Percentiles rank a stretch among this genome's conserved stretches.
Conservation (phyloP, 2,888 invertebrate genomes). For the Apomyelois bistriatella region DNA sequence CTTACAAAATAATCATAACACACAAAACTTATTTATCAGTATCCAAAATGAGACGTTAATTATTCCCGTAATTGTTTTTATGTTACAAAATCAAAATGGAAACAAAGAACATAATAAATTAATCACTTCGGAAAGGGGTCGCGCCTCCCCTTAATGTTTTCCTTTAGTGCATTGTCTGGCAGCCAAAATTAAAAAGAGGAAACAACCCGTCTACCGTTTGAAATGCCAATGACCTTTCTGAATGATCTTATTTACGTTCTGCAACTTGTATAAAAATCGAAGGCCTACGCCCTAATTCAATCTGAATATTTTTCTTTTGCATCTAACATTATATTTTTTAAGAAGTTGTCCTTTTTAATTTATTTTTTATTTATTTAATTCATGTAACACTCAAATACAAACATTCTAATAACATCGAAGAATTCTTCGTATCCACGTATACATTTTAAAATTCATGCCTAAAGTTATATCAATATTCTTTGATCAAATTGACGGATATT, state of each 20-base stretch:
- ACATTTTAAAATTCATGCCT: too few species aligned
- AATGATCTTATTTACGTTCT: conserved; percentile 3
- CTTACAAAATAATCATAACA: too few species aligned
- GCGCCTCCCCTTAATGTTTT: conserved; percentile 71
- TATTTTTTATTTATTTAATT: too few species aligned
- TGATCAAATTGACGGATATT: too few species aligned
- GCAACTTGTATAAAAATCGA: not conserved
- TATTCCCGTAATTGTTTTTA: conserved; percentile 33
- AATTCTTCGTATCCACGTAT: too few species aligned
- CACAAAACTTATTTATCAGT: not conserved
- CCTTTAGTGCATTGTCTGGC: conserved; percentile 74
- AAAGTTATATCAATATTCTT: too few species aligned
- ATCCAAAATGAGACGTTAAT: not conserved
- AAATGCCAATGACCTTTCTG: conserved; percentile 58
- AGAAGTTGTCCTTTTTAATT: too few species aligned
- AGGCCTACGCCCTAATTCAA: not conserved
- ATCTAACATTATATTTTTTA: not conserved
- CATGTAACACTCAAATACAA: too few species aligned
- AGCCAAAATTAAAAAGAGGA: conserved; percentile 75
- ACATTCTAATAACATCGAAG: too few species aligned
- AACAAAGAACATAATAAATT: conserved; percentile 78
- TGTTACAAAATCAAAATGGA: conserved; percentile 65
- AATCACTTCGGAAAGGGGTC: conserved; percentile 72
- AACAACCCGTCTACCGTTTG: conserved; percentile 57
- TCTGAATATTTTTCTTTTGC: not conserved